These are phyloP conservation scores for Laothoe populi DNA, from an alignment of 2,888 invertebrate species.

Conservation along the genomic window DNA sequence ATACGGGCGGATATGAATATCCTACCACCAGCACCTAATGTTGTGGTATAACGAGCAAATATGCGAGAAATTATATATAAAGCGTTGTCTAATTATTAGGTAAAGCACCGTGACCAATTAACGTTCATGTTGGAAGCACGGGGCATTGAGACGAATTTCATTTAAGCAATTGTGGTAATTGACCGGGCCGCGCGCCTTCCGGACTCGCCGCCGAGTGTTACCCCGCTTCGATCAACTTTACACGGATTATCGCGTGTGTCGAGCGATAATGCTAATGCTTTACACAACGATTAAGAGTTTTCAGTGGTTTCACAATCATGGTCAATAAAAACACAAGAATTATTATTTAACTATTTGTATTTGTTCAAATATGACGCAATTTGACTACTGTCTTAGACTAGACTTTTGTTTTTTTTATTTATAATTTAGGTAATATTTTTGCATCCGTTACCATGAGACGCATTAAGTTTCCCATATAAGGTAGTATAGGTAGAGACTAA, in stretches of 20 bases:
- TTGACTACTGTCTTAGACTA: neutral
- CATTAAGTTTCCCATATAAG: conserved; percentile 60
- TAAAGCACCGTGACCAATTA: conserved; percentile 83
- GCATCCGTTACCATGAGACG: conserved; percentile 33
- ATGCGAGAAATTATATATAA: conserved; percentile 54
- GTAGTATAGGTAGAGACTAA: conserved; percentile 60
- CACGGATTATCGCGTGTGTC: conserved; percentile 5
- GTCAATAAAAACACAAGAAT: no score
- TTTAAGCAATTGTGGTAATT: conserved; percentile 83
- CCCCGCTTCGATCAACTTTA: conserved; percentile 18
- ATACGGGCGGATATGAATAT: no score
- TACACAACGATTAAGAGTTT: conserved; percentile 9
- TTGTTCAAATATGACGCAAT: neutral
- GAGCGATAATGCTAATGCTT: conserved; percentile 8
- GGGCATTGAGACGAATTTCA: conserved; percentile 77
- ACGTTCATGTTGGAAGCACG: conserved; percentile 56
- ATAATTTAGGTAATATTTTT: conserved; percentile 43
- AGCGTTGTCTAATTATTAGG: conserved; percentile 70
- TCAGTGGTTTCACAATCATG: conserved; percentile 3
- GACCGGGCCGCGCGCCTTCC: conserved; percentile 73
- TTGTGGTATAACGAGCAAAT: conserved; percentile 43
- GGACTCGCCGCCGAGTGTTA: conserved; percentile 44
- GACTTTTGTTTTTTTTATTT: conserved; percentile 29
- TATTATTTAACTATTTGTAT: no score
- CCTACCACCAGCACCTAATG: no score